A percentile compares a stretch with the other conserved stretches of the same genome.
These are phyloP conservation scores for Polymixis lichenea DNA, from an alignment of 2,888 invertebrate species.

Conservation along the genomic window DNA sequence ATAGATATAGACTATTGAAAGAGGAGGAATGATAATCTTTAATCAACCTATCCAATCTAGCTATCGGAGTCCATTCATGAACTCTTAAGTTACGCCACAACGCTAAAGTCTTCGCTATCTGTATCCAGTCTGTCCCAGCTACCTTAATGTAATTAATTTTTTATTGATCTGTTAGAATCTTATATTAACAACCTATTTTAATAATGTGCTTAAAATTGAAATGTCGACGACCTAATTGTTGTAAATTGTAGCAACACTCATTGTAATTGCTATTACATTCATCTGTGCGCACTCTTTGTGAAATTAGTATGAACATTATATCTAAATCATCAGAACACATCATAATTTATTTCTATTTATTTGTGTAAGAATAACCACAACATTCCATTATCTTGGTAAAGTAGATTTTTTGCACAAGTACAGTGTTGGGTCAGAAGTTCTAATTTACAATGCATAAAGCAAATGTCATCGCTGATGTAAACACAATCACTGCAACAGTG, in stretches of 20 bases:
- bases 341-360: slow-evolving; percentile 39
- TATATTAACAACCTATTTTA: neutral
- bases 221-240: slow-evolving; percentile 20
- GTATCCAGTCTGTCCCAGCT: neutral
- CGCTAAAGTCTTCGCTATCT: too few relatives aligned
- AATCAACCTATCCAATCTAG: neutral
- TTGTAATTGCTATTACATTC: slow-evolving; percentile 30
- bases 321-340: slow-evolving; percentile 42
- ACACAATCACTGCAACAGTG: slow-evolving; percentile 31
- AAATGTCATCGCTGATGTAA: slow-evolving; percentile 52
- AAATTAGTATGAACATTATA: slow-evolving; percentile 53
- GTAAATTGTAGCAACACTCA: slow-evolving; percentile 33
- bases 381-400: slow-evolving; percentile 48
- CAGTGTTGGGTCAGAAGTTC: slow-evolving; percentile 33
- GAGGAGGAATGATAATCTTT: too few relatives aligned
- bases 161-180: neutral
- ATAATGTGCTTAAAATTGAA: neutral
- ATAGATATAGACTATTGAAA: neutral
- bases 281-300: slow-evolving; percentile 37
- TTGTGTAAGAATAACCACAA: slow-evolving; percentile 41
- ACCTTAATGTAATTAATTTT: neutral
- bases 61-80: neutral
- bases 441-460: slow-evolving; percentile 47
- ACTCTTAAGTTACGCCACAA: neutral
- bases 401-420: slow-evolving; percentile 46